Evolutionary conservation across 1,140 invertebrate species (phyloP), one percentile per base, ranked within the genome.

Genomic region (Calephelis virginiensis): DNA sequence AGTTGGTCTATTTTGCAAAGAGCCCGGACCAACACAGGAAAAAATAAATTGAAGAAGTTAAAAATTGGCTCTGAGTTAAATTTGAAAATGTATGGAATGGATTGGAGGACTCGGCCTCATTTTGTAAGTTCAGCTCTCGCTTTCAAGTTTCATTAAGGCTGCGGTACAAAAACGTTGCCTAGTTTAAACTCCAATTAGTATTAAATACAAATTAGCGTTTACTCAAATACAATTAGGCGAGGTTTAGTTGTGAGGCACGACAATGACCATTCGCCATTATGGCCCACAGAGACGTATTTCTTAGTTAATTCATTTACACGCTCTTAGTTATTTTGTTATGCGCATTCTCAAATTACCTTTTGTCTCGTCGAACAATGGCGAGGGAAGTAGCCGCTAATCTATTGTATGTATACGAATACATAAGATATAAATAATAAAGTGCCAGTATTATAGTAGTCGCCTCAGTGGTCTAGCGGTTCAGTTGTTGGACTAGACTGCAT

Each of bases 261-360:
- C 49, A 50, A 50, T 49, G 48, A 3, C 11, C n/a, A 5, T n/a
- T 13, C 11, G 48, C 48, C 48, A 49, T 49, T 49, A 12, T 49
- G 48, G 48, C 11, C 13, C 48, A 48, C n/a, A 49, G 12, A 49
- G 48, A 49, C 48, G 11, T 49, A 9, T 43, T 9, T 49, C 12
- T 49, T 10, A 8, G 50, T 53, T 53, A 53, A 53, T 53, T 53
- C 50, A 53, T 53, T 53, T 53, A 17, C 50, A 53, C 50, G 50
- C 50, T 53, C 17, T 17, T 53, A 53, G 50, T 17, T 53, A 53
- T 53, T 53, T 53, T 53, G 50, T 53, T 53, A 53, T 53, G 50
- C 50, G 50, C 50, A 53, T 53, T 53, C 50, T 53, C 50, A 53
- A 53, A 53, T 53, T 53, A 28, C 50, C 50, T 53, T 53, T 53